phyloP scores from a whole-genome alignment of 2,113 vertebrate species.

The Cyanoderma ruficeps region DNA sequence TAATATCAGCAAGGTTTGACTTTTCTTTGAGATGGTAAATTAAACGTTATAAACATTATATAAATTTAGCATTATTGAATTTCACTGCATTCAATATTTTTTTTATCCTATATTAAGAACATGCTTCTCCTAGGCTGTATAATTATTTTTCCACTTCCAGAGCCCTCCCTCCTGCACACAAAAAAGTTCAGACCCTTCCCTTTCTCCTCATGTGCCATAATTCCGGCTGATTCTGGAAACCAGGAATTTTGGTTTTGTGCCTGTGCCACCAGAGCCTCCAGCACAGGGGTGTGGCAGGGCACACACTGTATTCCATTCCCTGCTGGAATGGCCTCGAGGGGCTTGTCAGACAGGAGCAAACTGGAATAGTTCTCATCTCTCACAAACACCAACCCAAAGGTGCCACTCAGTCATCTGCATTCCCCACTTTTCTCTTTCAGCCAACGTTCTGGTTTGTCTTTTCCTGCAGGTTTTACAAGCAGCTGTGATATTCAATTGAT shows the following conservation, averaged over 20 bases:
- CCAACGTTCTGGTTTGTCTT: not conserved
- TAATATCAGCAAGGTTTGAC: not conserved
- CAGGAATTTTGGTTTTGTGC: not conserved
- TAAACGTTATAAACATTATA: not conserved
- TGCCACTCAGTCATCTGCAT: not conserved
- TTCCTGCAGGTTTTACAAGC: not conserved
- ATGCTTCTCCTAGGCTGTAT: not conserved
- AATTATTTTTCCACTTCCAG: not conserved
- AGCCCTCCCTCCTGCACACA: fast-evolving
- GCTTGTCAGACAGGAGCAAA: not conserved
- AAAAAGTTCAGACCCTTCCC: not conserved
- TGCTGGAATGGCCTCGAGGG: not conserved
- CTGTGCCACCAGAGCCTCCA: not conserved
- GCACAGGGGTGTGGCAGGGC: not conserved
- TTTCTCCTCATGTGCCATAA: fast-evolving
- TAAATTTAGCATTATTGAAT: not conserved
- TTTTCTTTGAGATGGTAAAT: not conserved
- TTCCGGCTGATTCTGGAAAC: not conserved
- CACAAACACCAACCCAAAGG: not conserved
- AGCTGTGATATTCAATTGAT: not conserved
- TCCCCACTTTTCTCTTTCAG: not conserved
- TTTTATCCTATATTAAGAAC: not conserved
- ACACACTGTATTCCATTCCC: not conserved
- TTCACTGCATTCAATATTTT: not conserved
- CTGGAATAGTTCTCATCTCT: not conserved